These are phyloP conservation scores for Phrixothrix hirtus DNA, from an alignment of 2,888 invertebrate genomes.

Conservation along the genomic window DNA sequence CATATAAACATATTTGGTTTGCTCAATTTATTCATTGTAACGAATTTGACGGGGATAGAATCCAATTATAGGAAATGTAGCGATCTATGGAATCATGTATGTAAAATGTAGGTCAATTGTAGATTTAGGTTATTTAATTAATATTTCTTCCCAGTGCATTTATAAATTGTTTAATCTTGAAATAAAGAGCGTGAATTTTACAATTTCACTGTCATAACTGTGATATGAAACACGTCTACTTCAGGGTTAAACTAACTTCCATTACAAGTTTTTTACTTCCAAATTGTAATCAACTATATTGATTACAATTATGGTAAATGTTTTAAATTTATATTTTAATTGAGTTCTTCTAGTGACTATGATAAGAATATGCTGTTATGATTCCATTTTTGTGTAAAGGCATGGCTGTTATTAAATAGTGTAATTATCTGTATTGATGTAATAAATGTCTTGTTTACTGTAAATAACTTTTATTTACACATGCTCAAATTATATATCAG, in stretches of 20 bases:
- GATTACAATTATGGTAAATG: too few species aligned
- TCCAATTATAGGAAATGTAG: background rate
- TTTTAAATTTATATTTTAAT: background rate
- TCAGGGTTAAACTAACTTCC: background rate
- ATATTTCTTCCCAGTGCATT: too few species aligned
- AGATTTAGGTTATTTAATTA: too few species aligned
- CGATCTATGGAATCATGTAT: background rate
- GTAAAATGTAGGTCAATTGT: background rate
- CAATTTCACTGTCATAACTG: too few species aligned
- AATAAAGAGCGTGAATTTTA: too few species aligned
- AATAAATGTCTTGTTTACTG: background rate
- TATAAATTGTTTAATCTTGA: too few species aligned
- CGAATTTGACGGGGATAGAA: background rate
- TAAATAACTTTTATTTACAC: background rate
- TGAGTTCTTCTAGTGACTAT: background rate
- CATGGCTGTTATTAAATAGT: background rate
- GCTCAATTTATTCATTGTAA: background rate
- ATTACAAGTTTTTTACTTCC: background rate
- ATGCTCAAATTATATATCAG: too few species aligned
- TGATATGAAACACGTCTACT: too few species aligned
- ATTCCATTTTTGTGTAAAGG: background rate
- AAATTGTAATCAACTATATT: background rate
- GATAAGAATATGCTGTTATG: background rate
- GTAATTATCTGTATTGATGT: background rate
- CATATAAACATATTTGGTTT: background rate